Base-by-base conservation (phyloP, 2,888 invertebrate genomes). In the Zaprionus obscuricornis region DNA sequence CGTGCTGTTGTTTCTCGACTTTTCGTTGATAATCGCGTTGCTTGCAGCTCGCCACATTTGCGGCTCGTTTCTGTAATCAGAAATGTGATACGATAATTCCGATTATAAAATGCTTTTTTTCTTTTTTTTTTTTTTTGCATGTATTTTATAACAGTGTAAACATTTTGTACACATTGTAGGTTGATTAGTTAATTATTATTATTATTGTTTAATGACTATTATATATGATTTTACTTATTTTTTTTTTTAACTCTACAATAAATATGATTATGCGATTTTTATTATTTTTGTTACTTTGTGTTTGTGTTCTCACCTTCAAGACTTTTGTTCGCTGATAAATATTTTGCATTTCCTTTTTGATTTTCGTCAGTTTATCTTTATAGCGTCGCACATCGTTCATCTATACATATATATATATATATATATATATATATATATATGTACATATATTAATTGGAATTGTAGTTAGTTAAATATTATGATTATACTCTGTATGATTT, bases 261-360 rank as follows among this genome's bases (percentile, higher is more conserved):
- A 75, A 76, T 33, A 42, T 49, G 58, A 10, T 31, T 26, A 40
- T 54, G 36, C 22, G 31, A n/a, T n/a, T 40, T 45, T 52, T 50
- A 18, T 20, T 54, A 60, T 60, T 20, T 45, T 36, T 43, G 33
- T 43, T 13, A 22, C 52, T 65, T 54, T 27, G 46, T 13, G 6
- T 46, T 13, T 29, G 8, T 29, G 3, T 45, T 22, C 45, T 69
- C 59, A 90, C 90, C 88, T 90, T 90, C 18, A 90, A 68, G 1
- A 69, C 74, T 73, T 88, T 89, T 14, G 88, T 85, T 20, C 87
- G 88, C 45, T 90, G 89, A 72, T 90, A 90, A 65, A 90, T 87
- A 20, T 50, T 74, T 40, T 88, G 87, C 90, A 90, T 90, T 82
- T 90, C 87, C 49, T 87, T 89, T 56, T 88, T 89, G 47, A 90